These are phyloP conservation scores for Euzophera pinguis DNA, from an alignment of 2,888 invertebrate genomes.

Conservation along the genomic window DNA sequence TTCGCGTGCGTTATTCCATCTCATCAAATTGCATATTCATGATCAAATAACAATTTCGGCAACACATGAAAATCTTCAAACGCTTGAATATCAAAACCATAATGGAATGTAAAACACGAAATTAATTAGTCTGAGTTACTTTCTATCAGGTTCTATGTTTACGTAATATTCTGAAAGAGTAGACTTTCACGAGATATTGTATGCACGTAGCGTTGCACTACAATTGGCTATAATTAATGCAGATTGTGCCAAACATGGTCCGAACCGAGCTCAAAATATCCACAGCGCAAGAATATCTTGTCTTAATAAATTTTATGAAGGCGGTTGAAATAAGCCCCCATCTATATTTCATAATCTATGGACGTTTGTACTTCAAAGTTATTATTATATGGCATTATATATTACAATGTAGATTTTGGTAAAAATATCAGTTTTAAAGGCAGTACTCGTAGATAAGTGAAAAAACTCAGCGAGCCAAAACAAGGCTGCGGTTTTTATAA, in stretches of 20 bases:
- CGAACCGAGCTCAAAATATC: not conserved
- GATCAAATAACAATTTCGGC: not conserved
- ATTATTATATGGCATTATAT: too few species aligned
- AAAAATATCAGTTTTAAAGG: too few species aligned
- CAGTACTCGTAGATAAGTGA: too few species aligned
- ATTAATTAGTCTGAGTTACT: conserved; percentile 2
- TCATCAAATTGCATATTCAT: not conserved
- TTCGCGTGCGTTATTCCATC: not conserved
- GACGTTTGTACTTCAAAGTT: too few species aligned
- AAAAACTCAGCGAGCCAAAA: too few species aligned
- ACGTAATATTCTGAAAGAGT: conserved; percentile 2
- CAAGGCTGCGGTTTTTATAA: too few species aligned
- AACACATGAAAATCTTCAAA: conserved; percentile 1
- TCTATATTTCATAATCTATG: too few species aligned
- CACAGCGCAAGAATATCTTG: not conserved
- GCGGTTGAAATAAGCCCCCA: too few species aligned
- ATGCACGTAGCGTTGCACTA: conserved; percentile 10
- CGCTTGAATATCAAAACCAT: not conserved
- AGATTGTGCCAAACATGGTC: conserved; percentile 2
- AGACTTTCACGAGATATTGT: conserved; percentile 9
- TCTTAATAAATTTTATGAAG: not conserved
- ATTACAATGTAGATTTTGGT: too few species aligned
- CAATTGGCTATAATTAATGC: conserved; percentile 12
- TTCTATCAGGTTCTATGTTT: conserved; percentile 6
- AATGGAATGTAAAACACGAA: conserved; percentile 2